Base-by-base conservation (phyloP, 37 sponge, comb jelly and placozoan species). In the Eunapius fragilis region DNA sequence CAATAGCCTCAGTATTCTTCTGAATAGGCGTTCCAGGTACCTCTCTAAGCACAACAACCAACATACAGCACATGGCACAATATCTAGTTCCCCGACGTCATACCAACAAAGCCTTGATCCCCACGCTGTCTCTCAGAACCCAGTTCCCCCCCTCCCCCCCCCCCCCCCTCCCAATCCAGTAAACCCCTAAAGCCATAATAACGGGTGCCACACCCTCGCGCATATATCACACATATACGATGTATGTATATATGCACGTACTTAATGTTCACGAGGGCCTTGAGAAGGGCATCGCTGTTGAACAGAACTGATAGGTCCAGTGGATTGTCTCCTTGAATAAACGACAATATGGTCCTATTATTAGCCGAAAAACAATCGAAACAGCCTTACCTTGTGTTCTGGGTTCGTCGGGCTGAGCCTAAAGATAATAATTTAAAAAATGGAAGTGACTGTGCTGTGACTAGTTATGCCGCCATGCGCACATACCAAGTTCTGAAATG, bases 261-360 rank as follows among this genome's bases (percentile, higher is more conserved):
- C 90, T 85, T 90, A 41, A 90, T 75, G 37, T 45, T 45, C 35
- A 85, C 78, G 25, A 90, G 67, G 31, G 90, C 81, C 37, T 90
- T 90, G 49, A 81, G 80, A 26, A 90, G 90, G 0, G 77, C 47
- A 32, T 90, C 90, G 24, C 34, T 31, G 26, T 81, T 19, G 71
- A 85, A 85, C 70, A 90, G 77, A 35, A n/a, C 17, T 32, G 80
- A 67, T 26, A 90, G 86, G 76, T 90, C 86, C 28, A 81, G 45
- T 50, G 86, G 47, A 33, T 85, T 90, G 31, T 81, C 86, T 13
- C 70, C 81, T 67, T 41, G 34, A 77, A 28, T 19, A 26, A 77
- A 7, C 35, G 47, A 77, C 9, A 36, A 19, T 9, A 41, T 41
- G 41, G 41, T 41, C 6, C 6, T 11, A 13, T 2, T 58, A 2